Percentiles rank a stretch among this genome's conserved stretches.
phyloP scores from a whole-genome alignment of 2,888 invertebrate species.

The Eupithecia centaureata region DNA sequence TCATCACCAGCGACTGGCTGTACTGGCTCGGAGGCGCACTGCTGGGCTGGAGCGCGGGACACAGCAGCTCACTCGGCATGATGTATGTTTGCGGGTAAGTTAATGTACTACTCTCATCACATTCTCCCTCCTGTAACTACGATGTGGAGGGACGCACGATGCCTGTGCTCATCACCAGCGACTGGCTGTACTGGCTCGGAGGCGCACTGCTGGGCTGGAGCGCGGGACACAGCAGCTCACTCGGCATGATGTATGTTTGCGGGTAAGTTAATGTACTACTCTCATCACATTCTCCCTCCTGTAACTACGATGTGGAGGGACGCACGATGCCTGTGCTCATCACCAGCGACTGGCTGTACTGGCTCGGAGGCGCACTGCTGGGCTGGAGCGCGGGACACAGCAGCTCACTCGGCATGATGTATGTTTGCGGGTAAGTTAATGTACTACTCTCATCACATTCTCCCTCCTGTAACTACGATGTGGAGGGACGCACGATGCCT shows the following conservation, averaged over 20 bases:
- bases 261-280: no score
- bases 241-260: constrained; percentile 96
- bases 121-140: constrained; percentile 96
- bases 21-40: constrained; percentile 90
- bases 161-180: constrained; percentile 90
- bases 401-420: constrained; percentile 97
- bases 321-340: constrained; percentile 91
- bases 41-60: constrained; percentile 95
- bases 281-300: constrained; percentile 95
- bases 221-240: constrained; percentile 96
- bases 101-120: no score
- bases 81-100: constrained; percentile 97
- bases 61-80: constrained; percentile 95
- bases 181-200: constrained; percentile 91
- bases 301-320: constrained; percentile 90
- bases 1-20: constrained; percentile 90
- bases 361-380: constrained; percentile 88
- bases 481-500: constrained; percentile 86
- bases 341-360: constrained; percentile 91
- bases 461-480: constrained; percentile 95
- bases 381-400: constrained; percentile 96
- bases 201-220: constrained; percentile 91
- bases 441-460: constrained; percentile 96
- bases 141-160: constrained; percentile 86
- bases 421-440: constrained; percentile 94